Base-by-base conservation (phyloP, 1,140 invertebrate species). In the Drosophila trapezifrons region DNA sequence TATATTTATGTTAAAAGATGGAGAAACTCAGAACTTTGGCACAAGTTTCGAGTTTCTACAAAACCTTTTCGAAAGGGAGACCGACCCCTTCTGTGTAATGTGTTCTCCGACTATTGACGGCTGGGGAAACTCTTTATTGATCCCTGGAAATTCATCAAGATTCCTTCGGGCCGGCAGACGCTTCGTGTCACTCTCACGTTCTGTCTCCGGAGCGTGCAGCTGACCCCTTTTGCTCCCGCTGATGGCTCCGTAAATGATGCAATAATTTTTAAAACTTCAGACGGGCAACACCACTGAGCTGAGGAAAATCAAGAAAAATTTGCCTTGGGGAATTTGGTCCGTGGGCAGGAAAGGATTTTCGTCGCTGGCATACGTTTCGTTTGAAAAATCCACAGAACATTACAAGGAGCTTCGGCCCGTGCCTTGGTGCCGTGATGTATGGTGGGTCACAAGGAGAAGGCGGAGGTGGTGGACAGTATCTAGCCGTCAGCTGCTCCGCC, bases 191-290 rank as follows among this genome's bases (percentile, higher is more conserved):
- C 42, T 49, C 64, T 67, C 64, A 63, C 64, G 64, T 67, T 18
- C 52, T 42, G 64, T 63, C 66, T 42, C 47, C 38, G 60, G 37
- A 22, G 66, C 29, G 15, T 38, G 20, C 13, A 20, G 18, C 29
- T 59, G 72, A 47, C 65, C 54, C 35, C 25, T 43, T 54, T 22
- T 22, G 40, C 47, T 55, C 52, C 40, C 43, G 25, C 65, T 49
- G 66, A 71, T 71, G 52, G 52, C 66, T 20, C 56, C 76, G 57
- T 38, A 76, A 83, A 79, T 66, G 71, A 72, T 79, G 71, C 76
- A 83, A 79, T 83, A 71, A 78, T 83, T 78, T 77, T 82, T 52
- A 52, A 69, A 78, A 58, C 65, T 79, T 76, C 60, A 46, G 76
- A 76, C 76, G 74, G 25, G 17, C 63, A 27, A 29, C 58, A 32